Conservation (phyloP, 2,797 vertebrate species). For the Cottoperca gobio region DNA sequence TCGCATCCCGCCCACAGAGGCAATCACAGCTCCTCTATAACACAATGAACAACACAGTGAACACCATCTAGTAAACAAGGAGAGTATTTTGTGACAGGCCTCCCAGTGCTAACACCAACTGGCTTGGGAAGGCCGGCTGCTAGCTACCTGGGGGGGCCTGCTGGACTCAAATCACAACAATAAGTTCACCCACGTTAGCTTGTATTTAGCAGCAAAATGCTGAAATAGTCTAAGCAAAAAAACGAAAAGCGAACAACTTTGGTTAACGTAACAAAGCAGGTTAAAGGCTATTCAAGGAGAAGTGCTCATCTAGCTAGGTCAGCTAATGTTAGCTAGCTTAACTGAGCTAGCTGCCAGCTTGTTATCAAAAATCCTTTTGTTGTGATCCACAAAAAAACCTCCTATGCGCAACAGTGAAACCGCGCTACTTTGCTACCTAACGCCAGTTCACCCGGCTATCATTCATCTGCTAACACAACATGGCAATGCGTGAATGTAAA, state of each 20-base stretch:
- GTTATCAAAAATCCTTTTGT: slow-evolving; percentile 85
- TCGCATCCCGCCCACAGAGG: background rate
- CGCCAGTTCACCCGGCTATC: slow-evolving; percentile 3
- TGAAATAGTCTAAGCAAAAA: background rate
- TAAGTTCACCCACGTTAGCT: slow-evolving; percentile 39
- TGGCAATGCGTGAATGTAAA: background rate
- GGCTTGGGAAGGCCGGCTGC: slow-evolving; percentile 67
- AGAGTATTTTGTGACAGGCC: slow-evolving; percentile 39
- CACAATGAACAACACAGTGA: background rate
- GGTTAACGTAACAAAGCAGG: background rate
- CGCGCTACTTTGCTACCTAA: slow-evolving; percentile 43
- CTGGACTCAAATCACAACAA: slow-evolving; percentile 64
- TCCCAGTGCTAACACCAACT: slow-evolving; percentile 39
- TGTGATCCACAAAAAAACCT: slow-evolving; percentile 75
- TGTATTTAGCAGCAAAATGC: slow-evolving; percentile 2
- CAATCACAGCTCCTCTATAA: background rate
- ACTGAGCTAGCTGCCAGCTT: slow-evolving; percentile 73
- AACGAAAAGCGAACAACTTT: background rate
- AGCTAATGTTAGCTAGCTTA: slow-evolving; percentile 76
- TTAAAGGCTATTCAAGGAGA: background rate
- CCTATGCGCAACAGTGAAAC: slow-evolving; percentile 72
- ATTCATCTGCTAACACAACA: background rate
- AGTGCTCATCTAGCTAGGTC: slow-evolving; percentile 18
- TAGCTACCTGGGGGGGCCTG: slow-evolving; percentile 64
- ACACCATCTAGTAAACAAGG: background rate